These are phyloP conservation scores for Andrena marginata DNA, from an alignment of 2,888 invertebrate species.

Conservation along the genomic window DNA sequence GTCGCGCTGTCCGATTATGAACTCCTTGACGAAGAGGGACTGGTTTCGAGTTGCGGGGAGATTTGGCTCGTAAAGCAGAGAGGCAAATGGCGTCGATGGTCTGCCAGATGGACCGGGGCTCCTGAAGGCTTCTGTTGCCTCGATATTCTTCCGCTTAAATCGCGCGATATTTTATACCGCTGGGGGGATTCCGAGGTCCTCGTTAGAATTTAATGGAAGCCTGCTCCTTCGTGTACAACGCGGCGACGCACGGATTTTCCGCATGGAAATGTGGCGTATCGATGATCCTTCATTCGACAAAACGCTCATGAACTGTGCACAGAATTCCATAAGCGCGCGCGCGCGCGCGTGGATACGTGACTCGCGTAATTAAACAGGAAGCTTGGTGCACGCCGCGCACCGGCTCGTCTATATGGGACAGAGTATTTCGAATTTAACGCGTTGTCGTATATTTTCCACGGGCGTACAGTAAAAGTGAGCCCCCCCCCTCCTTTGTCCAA, in stretches of 20 bases:
- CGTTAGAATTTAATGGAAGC: not conserved
- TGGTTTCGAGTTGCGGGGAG: constrained; percentile 25
- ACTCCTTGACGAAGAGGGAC: constrained; percentile 41
- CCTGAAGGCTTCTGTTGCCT: not conserved
- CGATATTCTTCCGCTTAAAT: not conserved
- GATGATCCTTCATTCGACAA: constrained; percentile 41
- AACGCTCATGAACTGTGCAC: constrained; percentile 27
- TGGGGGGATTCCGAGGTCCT: too few species aligned
- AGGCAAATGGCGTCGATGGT: constrained; percentile 7
- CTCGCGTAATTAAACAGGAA: constrained; percentile 40
- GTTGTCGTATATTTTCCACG: constrained; percentile 26
- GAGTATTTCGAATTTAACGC: constrained; percentile 41
- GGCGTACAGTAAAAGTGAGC: constrained; percentile 29
- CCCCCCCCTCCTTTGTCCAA: constrained; percentile 21
- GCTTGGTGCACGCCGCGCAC: not conserved
- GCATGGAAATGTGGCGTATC: constrained; percentile 3
- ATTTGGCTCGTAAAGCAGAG: constrained; percentile 10
- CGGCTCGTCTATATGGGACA: constrained; percentile 9
- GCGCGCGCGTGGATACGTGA: constrained; percentile 34
- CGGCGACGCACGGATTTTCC: constrained; percentile 11
- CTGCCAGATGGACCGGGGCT: not conserved
- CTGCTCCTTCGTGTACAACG: not conserved
- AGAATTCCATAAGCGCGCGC: constrained; percentile 39
- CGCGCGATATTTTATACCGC: too few species aligned
- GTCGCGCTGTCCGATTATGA: constrained; percentile 26